Evolutionary conservation across 2,888 invertebrate species (phyloP), one percentile per base, ranked within the genome.

Genomic region (Pharmacophagus antenor): DNA sequence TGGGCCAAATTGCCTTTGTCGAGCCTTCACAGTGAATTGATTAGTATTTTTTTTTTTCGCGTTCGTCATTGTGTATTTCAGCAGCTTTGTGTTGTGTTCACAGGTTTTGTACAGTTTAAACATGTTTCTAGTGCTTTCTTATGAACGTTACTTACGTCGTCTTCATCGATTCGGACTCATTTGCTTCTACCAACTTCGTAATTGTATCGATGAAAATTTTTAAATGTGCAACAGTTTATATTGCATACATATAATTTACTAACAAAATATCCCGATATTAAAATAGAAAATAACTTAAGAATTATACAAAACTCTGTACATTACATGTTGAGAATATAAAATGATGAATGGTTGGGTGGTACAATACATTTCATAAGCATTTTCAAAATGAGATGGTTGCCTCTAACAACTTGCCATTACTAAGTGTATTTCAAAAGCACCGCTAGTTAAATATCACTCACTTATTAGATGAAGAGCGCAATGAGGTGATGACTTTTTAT

Each of bases 11-110:
- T 61, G 61, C 56, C 56, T 50, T 51, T 56, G 55, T 56, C 52
- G 48, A 56, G 61, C 41, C 47, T 58, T 53, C 52, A n/a, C 61
- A 22, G 52, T 61, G 61, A 56, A 61, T 61, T 61, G 61, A 61
- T 61, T 61, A 61, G 56, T 60, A n/a, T n/a, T 56, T 60, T 61
- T 61, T 61, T 31, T 48, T 18, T 21, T n/a, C 6, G 23, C 20
- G 20, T 60, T 56, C 46, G 60, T 52, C 41, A 47, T 41, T 47
- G 46, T 60, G 23, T n/a, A 15, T 25, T 37, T n/a, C n/a, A 50
- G 49, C 17, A 20, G 52, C 56, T 44, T 55, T 37, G 55, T 6
- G n/a, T 27, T 8, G 49, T 49, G 10, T 55, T 42, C 5, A 46
- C 52, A 22, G 23, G 50, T 52, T 56, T 46, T 50, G 55, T 55